Percentiles rank a stretch among this genome's conserved stretches.
Conservation (phyloP, 2,888 invertebrate species). For the Diachrysia chrysitis region DNA sequence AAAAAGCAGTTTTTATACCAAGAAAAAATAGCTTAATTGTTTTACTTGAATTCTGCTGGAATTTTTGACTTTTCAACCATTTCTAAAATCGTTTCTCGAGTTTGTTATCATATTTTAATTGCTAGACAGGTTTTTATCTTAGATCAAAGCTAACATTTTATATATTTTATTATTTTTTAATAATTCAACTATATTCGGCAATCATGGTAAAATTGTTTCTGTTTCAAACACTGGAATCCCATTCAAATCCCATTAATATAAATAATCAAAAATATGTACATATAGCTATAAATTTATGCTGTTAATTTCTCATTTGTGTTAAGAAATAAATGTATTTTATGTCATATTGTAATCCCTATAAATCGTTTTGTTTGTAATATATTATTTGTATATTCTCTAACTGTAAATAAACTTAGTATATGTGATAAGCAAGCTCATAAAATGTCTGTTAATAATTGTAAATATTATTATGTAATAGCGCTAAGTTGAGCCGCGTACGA, state of each 20-base stretch:
- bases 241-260: not conserved
- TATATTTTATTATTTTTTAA: not conserved
- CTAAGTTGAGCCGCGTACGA: slow-evolving; percentile 73
- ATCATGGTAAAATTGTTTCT: slow-evolving; percentile 46
- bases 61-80: too few species aligned
- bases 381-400: slow-evolving; percentile 28
- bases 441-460: slow-evolving; percentile 74
- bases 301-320: not conserved
- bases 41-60: not conserved
- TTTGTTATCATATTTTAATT: not conserved
- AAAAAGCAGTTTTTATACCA: slow-evolving; percentile 8
- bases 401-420: slow-evolving; percentile 62
- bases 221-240: not conserved
- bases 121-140: not conserved
- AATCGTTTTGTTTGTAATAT: slow-evolving; percentile 27
- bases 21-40: not conserved
- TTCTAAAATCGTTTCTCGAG: too few species aligned
- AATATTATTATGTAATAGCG: slow-evolving; percentile 69
- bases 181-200: slow-evolving; percentile 33
- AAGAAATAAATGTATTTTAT: slow-evolving; percentile 31
- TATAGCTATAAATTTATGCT: not conserved
- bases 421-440: slow-evolving; percentile 66
- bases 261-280: not conserved
- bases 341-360: slow-evolving; percentile 17
- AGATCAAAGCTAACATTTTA: not conserved